A percentile compares a stretch with the other conserved stretches of the same genome.
Evolutionary conservation across 1,140 invertebrate species (phyloP).

Genomic region (Euborellia annulipes): DNA sequence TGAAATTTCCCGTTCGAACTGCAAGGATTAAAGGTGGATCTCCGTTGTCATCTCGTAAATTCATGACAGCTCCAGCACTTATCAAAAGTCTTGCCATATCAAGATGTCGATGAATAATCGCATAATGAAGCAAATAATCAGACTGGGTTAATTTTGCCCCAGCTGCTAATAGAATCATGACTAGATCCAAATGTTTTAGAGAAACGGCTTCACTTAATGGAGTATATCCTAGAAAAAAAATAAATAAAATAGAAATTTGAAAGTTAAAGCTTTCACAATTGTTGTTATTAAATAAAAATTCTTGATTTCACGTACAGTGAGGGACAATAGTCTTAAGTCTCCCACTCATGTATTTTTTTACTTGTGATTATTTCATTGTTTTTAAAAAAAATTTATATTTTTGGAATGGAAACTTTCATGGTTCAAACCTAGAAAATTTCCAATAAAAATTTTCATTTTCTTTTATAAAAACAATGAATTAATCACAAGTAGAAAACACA

Average conservation of each 20-base stretch:
- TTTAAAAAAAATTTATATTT: no score
- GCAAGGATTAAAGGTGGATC: constrained; percentile 44
- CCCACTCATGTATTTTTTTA: no score
- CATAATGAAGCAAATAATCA: constrained; percentile 38
- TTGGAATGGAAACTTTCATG: no score
- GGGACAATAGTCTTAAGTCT: no score
- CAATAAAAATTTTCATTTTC: no score
- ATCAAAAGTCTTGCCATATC: constrained; percentile 33
- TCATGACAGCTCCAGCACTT: constrained; percentile 31
- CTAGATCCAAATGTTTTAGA: constrained; percentile 28
- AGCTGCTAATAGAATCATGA: constrained; percentile 28
- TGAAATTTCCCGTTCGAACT: constrained; percentile 33
- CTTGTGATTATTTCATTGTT: background rate
- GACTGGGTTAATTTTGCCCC: constrained; percentile 38
- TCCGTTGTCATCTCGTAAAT: constrained; percentile 34
- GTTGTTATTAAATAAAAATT: constrained; percentile 1
- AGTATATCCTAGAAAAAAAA: constrained; percentile 27
- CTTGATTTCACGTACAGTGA: no score
- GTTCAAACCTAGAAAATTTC: no score
- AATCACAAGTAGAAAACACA: no score
- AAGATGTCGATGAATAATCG: constrained; percentile 30
- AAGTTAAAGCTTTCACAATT: background rate
- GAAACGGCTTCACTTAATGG: constrained; percentile 36
- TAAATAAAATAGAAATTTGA: background rate
- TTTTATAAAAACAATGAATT: no score